Base-by-base conservation (phyloP, 2,888 invertebrate species). In the Cataglyphis altisquamis region DNA sequence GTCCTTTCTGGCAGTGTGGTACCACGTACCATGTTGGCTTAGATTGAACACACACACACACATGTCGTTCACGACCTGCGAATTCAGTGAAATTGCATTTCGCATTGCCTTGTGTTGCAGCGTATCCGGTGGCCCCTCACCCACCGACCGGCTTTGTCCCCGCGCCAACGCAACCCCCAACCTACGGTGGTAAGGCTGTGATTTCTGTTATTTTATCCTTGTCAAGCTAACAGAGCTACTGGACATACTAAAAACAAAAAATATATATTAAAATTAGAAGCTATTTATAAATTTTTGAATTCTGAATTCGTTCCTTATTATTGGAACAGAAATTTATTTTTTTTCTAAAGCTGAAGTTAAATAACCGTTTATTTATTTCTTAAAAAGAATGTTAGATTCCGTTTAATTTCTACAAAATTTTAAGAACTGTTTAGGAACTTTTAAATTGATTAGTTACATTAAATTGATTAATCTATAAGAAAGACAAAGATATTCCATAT, bases 71-170 rank as follows among this genome's bases (percentile, higher is more conserved):
- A 68, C 77, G 68, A 87, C 85, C 85, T 86, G 85, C 84, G 83
- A 86, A 90, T 81, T 86, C 87, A 87, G 86, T 84, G 82, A 86
- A 89, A 77, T 74, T 88, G 88, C 89, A 92, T 90, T 90, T 83
- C 88, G 82, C 82, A 89, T 90, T 90, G 90, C 93, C 91, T 91
- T 94, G 88, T 94, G 94, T 94, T 94, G 82, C 94, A 94, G 94
- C 94, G 86, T 94, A 94, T 92, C 94, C 94, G 83, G 94, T 94
- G 91, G 94, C 94, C 86, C 94, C 94, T 73, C 94, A 94, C 91
- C 94, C 94, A 89, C 94, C 94, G 86, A 94, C 94, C 87, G 94
- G 94, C 88, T 94, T 94, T 88, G 94, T 94, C 84, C 94, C 94
- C 87, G 94, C 94, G 72, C 94, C 92, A 84, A 93, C 94, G 70